phyloP scores from a whole-genome alignment of 2,888 invertebrate species.

The Cordilura impudica region DNA sequence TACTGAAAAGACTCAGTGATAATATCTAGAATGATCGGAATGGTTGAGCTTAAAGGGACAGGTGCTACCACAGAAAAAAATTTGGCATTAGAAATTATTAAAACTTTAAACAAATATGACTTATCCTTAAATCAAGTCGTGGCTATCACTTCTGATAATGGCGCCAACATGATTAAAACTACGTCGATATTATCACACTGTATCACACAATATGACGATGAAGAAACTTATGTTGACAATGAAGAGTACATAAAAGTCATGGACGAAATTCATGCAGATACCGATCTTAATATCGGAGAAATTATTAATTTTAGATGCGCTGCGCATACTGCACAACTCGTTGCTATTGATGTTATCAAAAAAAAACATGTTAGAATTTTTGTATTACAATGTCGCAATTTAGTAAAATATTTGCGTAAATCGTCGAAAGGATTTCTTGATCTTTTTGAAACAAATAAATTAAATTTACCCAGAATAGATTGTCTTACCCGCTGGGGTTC shows the following conservation, averaged over 20 bases:
- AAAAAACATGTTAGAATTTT: no score
- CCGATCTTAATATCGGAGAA: background rate
- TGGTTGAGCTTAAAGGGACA: background rate
- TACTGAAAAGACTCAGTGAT: background rate
- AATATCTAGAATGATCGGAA: background rate
- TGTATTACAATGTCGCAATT: constrained; percentile 16
- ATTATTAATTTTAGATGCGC: background rate
- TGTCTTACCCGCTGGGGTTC: constrained; percentile 36
- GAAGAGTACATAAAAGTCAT: background rate
- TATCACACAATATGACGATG: background rate
- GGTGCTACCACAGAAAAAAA: background rate
- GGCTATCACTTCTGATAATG: background rate
- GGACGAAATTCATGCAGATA: background rate
- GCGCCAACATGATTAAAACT: constrained; percentile 2
- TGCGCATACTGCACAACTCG: background rate
- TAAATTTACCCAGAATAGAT: constrained; percentile 22
- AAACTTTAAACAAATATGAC: background rate
- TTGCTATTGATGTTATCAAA: background rate
- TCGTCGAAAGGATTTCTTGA: constrained; percentile 9
- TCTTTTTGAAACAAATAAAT: constrained; percentile 8
- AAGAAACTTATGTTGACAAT: background rate
- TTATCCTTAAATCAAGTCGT: background rate
- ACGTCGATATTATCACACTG: background rate
- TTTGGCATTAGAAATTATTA: background rate
- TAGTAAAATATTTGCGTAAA: constrained; percentile 34